Percentiles rank a stretch among this genome's conserved stretches.
Evolutionary conservation across 2,797 vertebrate species (phyloP).

Genomic region (Microhierax caerulescens): DNA sequence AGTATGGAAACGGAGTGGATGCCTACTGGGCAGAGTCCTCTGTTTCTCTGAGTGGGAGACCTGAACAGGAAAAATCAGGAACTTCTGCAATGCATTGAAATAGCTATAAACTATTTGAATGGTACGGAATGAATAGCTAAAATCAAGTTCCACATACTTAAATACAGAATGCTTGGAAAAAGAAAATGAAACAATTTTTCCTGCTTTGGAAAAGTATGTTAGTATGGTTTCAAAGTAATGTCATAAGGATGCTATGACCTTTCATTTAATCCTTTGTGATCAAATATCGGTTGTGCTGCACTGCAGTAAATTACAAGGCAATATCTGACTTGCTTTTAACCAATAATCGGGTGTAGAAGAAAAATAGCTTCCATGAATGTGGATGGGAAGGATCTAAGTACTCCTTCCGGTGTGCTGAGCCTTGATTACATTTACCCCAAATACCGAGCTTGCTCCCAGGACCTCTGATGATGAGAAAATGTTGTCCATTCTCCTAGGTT

Average conservation of each 20-base stretch:
- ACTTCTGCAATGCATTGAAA: background rate
- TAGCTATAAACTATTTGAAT: background rate
- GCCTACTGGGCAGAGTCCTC: background rate
- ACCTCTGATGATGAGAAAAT: background rate
- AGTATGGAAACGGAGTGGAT: background rate
- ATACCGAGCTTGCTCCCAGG: background rate
- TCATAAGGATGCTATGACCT: background rate
- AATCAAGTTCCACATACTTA: background rate
- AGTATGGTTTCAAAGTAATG: background rate
- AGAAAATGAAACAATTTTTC: background rate
- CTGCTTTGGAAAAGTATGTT: background rate
- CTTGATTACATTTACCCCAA: background rate
- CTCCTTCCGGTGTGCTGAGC: background rate
- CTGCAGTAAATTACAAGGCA: background rate
- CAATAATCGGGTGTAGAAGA: background rate
- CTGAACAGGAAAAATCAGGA: background rate
- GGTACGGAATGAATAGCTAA: background rate
- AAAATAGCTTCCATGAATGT: background rate
- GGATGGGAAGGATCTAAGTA: background rate
- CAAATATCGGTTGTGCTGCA: background rate
- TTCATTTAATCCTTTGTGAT: background rate
- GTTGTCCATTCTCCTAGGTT: background rate
- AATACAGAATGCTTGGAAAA: background rate
- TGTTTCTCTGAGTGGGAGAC: background rate
- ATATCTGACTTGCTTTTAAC: background rate